Evolutionary conservation across 2,888 invertebrate genomes (phyloP).

Genomic region (Nomada hirtipes): DNA sequence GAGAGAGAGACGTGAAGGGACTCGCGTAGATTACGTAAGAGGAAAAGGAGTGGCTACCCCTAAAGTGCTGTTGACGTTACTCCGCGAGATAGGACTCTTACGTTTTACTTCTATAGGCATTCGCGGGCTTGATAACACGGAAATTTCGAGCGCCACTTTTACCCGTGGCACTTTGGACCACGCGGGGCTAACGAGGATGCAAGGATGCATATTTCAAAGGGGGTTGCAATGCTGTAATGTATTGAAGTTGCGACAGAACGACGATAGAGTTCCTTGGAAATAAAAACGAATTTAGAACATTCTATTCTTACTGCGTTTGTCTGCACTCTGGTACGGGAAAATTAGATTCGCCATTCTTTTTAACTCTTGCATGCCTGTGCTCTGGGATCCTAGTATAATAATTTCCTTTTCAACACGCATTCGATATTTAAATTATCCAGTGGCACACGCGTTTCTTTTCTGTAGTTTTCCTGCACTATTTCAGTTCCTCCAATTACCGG

Average conservation of each 20-base stretch:
- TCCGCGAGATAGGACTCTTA: conserved; percentile 45
- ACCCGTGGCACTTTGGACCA: neutral
- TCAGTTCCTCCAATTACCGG: conserved; percentile 13
- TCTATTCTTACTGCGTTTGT: neutral
- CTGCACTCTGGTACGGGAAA: too few relatives aligned
- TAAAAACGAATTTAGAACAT: neutral
- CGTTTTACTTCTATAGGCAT: conserved; percentile 40
- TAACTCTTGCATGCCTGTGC: neutral
- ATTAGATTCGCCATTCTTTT: neutral
- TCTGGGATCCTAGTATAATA: too few relatives aligned
- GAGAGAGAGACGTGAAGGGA: conserved; percentile 1
- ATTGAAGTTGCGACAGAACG: neutral
- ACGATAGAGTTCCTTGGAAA: neutral
- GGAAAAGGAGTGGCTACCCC: conserved; percentile 41
- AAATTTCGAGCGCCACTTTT: conserved; percentile 54
- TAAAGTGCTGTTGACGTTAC: conserved; percentile 59
- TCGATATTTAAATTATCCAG: too few relatives aligned
- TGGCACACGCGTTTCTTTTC: too few relatives aligned
- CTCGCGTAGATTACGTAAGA: conserved; percentile 57
- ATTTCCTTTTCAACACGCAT: too few relatives aligned
- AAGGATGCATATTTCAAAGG: neutral
- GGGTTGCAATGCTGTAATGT: neutral
- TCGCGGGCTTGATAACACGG: conserved; percentile 50
- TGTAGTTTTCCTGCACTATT: neutral
- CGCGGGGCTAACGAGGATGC: conserved; percentile 4